phyloP scores from a whole-genome alignment of 2,113 vertebrate species.

The Tenrec ecaudatus region DNA sequence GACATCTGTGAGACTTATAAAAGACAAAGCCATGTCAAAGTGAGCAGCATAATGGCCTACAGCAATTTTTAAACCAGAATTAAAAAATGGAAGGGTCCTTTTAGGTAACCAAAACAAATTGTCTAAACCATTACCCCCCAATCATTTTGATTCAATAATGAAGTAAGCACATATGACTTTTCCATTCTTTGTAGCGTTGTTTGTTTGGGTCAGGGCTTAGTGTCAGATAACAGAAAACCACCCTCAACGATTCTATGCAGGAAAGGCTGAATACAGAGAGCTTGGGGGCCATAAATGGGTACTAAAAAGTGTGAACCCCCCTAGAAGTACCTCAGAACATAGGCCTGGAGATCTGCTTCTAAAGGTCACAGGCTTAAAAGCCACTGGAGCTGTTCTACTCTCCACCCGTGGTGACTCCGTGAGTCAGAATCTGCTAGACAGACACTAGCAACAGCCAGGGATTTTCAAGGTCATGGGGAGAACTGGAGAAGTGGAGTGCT shows the following conservation, averaged over 20 bases:
- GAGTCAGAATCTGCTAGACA: not conserved
- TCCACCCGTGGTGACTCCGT: not conserved
- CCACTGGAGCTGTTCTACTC: not conserved
- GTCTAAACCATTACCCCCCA: not conserved
- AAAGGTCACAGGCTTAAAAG: not conserved
- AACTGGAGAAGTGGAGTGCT: not conserved
- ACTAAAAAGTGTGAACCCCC: not conserved
- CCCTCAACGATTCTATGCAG: not conserved
- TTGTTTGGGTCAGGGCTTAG: slow-evolving; percentile 13
- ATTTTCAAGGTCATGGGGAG: not conserved
- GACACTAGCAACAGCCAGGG: not conserved
- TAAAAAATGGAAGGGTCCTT: slow-evolving; percentile 48
- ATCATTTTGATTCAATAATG: slow-evolving; percentile 52
- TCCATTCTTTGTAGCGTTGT: not conserved
- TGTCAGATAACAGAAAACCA: slow-evolving; percentile 33
- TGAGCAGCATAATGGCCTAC: slow-evolving; percentile 52
- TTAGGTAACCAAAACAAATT: slow-evolving; percentile 66
- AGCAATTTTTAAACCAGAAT: slow-evolving; percentile 62
- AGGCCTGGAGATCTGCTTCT: not conserved
- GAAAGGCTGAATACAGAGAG: not conserved
- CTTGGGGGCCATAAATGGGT: not conserved
- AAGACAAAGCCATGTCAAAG: slow-evolving; percentile 67
- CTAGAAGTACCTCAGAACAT: not conserved
- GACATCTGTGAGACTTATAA: slow-evolving; percentile 66
- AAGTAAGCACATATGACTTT: slow-evolving; percentile 34